These are phyloP conservation scores for Seladonia tumulorum DNA, from an alignment of 2,888 invertebrate genomes.

Conservation along the genomic window DNA sequence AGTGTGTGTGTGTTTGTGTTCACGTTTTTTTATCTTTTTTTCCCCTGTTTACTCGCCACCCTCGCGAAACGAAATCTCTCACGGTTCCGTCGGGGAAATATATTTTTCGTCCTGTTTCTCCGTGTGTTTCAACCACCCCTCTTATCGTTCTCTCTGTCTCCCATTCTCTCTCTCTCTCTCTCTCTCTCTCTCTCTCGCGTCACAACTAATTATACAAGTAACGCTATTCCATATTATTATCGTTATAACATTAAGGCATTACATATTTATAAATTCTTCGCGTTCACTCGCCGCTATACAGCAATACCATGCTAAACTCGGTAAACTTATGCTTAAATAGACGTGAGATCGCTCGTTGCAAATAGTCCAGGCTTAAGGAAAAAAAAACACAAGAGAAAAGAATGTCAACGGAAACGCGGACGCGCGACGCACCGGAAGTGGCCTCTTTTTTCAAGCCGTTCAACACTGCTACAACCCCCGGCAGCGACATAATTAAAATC, in stretches of 20 bases:
- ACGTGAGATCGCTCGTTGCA: constrained; percentile 84
- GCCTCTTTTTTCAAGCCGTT: not conserved
- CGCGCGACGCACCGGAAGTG: constrained; percentile 25
- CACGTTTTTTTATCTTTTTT: not conserved
- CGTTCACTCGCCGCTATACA: constrained; percentile 80
- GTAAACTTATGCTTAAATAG: constrained; percentile 78
- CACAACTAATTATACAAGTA: constrained; percentile 77
- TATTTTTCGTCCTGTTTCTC: not conserved
- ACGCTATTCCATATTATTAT: constrained; percentile 81
- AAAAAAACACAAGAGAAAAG: constrained; percentile 46
- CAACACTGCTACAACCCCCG: not conserved
- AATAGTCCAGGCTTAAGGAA: constrained; percentile 79
- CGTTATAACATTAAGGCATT: constrained; percentile 84
- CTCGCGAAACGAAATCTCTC: constrained; percentile 1
- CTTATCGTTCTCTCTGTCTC: constrained; percentile 16
- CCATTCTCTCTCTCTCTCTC: not conserved
- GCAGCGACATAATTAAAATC: not conserved
- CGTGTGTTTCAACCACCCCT: not conserved
- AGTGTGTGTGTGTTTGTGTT: not conserved
- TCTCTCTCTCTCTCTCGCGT: constrained; percentile 41
- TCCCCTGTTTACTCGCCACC: not conserved
- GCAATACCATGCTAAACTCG: constrained; percentile 80
- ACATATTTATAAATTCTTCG: constrained; percentile 82
- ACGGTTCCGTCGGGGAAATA: not conserved
- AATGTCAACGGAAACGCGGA: constrained; percentile 8